Evolutionary conservation across 2,888 invertebrate genomes (phyloP).

Genomic region (Trissoscelio sp.): DNA sequence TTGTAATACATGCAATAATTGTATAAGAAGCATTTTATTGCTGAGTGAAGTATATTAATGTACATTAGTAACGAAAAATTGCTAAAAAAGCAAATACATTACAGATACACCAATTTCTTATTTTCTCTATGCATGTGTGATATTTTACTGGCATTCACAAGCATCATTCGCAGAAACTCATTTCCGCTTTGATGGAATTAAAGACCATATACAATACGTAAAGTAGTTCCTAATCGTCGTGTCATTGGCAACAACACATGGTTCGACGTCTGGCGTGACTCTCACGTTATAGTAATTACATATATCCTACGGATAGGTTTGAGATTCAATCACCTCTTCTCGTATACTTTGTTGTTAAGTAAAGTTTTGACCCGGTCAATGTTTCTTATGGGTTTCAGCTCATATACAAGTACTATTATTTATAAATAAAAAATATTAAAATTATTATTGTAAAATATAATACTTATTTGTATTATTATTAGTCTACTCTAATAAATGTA

Average conservation of each 20-base stretch:
- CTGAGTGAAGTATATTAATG: too few relatives aligned
- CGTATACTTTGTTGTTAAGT: slow-evolving; percentile 20
- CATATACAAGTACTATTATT: too few relatives aligned
- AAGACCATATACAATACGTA: slow-evolving; percentile 51
- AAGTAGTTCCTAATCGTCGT: slow-evolving; percentile 69
- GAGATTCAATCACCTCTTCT: slow-evolving; percentile 12
- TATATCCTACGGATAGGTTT: slow-evolving; percentile 39
- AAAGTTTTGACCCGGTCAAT: neutral
- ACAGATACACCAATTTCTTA: too few relatives aligned
- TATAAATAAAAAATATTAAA: too few relatives aligned
- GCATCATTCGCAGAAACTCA: slow-evolving; percentile 10
- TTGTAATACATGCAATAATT: too few relatives aligned
- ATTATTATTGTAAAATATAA: too few relatives aligned
- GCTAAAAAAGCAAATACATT: too few relatives aligned
- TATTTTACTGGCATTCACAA: neutral
- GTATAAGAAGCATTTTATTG: too few relatives aligned
- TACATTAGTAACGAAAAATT: too few relatives aligned
- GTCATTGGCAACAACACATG: slow-evolving; percentile 62
- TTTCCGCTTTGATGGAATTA: slow-evolving; percentile 10
- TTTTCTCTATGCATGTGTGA: too few relatives aligned
- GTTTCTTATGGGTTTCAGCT: neutral
- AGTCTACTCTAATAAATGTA: too few relatives aligned
- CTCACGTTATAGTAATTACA: slow-evolving; percentile 77
- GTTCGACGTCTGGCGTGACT: slow-evolving; percentile 71
- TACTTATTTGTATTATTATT: too few relatives aligned